Base-by-base conservation (phyloP, 2,797 vertebrate species). In the Siniperca scherzeri region DNA sequence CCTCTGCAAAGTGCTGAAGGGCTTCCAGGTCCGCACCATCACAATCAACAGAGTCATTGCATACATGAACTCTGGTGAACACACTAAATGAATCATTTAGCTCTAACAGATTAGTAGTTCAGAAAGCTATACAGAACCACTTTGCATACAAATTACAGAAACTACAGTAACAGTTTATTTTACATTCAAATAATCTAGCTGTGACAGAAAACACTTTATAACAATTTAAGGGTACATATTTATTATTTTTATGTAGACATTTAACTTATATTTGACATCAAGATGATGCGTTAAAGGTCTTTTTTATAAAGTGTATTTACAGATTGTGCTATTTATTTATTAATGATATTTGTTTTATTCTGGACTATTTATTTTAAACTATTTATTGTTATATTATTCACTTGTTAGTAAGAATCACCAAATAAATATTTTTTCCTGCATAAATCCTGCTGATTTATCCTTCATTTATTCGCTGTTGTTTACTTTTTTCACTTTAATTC, bases 1-100 rank as follows among this genome's bases (percentile, higher is more conserved):
- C 7, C 92, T 96, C 40, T 96, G 95, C 82, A 95, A 95, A 88
- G 88, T 89, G 40, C 78, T 96, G 68, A 93, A 88, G 80, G 95
- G 95, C 61, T 95, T 96, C 86, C 82, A 90, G 2, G 59, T 94
- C 77, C 94, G 95, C 46, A 78, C 82, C 52, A 83, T 96, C 73
- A 96, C 94, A 6, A 94, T 96, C 86, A 96, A 90, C 88, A 90
- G 95, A 73, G 91, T 71, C 81, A 70, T 96, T 0, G 60, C 81
- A 10, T 91, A 95, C 75, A 90, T 96, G 64, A 73, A 53, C 61
- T 87, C 92, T n/a, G 85, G 65, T 0, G 84, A 90, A 55, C 65
- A 92, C 73, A 77, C 74, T 27, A 81, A 81, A 62, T 93, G 19
- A 92, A 4, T 25, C 74, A 0, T 3, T 36, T 14, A 50, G 3